A percentile compares a stretch with the other conserved stretches of the same genome.
Evolutionary conservation across 1,140 invertebrate genomes (phyloP).

Genomic region (Brachionus asplanchnoidis): DNA sequence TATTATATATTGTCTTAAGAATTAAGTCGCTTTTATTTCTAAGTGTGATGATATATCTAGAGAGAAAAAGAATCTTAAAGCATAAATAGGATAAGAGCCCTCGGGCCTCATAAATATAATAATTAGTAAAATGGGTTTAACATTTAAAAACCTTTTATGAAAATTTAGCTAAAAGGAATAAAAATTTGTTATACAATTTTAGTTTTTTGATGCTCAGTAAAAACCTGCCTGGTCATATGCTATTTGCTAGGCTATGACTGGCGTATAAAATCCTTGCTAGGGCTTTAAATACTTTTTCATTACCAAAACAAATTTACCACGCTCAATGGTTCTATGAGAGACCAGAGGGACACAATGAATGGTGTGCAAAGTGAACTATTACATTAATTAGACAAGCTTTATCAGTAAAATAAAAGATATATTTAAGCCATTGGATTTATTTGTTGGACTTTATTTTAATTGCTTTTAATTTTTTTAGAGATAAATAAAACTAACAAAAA

Average conservation of each 20-base stretch:
- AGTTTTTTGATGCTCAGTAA: not conserved
- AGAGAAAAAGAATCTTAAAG: not conserved
- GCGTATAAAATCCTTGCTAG: not conserved
- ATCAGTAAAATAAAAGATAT: not conserved
- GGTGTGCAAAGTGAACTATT: not conserved
- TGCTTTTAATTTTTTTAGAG: not conserved
- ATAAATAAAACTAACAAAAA: not conserved
- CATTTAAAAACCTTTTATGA: not conserved
- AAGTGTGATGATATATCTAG: not conserved
- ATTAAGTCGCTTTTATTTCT: no score
- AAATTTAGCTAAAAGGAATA: not conserved
- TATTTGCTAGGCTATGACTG: not conserved
- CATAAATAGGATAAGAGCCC: not conserved
- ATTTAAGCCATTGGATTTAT: not conserved
- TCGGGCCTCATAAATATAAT: not conserved
- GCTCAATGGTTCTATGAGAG: not conserved
- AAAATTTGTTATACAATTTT: not conserved
- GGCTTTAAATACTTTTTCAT: not conserved
- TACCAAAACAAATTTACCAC: not conserved
- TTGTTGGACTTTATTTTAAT: not conserved
- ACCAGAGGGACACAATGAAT: not conserved
- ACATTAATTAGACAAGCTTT: not conserved
- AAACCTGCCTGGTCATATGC: not conserved
- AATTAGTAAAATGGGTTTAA: not conserved
- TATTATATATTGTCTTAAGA: no score